Conservation (phyloP, 2,797 vertebrate species). For the Cryptoblepharus egeriae region DNA sequence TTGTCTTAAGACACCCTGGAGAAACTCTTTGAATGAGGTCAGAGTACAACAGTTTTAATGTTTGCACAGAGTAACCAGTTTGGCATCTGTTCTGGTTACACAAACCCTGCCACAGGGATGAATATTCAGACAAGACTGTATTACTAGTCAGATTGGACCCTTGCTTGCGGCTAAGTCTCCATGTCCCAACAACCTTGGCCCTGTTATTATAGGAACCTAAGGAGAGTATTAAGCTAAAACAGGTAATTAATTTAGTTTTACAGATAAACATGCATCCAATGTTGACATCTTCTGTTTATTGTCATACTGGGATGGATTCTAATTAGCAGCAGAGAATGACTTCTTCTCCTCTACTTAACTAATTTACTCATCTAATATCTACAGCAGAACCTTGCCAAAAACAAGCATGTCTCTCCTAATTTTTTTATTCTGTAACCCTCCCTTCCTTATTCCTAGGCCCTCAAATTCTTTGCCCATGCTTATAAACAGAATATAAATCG, state of each 20-base stretch:
- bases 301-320: slow-evolving; percentile 27
- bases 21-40: neutral
- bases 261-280: slow-evolving; percentile 1
- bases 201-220: neutral
- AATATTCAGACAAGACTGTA: neutral
- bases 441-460: neutral
- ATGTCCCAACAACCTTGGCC: neutral
- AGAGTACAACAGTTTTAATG: neutral
- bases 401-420: neutral
- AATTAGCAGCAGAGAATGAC: accelerated
- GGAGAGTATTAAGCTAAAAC: neutral
- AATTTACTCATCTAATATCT: slow-evolving; percentile 16
- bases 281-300: neutral
- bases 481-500: slow-evolving; percentile 11
- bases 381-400: neutral
- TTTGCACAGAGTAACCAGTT: neutral
- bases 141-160: neutral
- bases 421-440: neutral
- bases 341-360: neutral
- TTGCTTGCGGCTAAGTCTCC: neutral
- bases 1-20: neutral
- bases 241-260: neutral
- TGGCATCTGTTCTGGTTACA: slow-evolving; percentile 20
- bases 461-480: neutral
- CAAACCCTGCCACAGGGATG: neutral